Base-by-base conservation (phyloP, 2,888 invertebrate genomes). In the Oligia strigilis region DNA sequence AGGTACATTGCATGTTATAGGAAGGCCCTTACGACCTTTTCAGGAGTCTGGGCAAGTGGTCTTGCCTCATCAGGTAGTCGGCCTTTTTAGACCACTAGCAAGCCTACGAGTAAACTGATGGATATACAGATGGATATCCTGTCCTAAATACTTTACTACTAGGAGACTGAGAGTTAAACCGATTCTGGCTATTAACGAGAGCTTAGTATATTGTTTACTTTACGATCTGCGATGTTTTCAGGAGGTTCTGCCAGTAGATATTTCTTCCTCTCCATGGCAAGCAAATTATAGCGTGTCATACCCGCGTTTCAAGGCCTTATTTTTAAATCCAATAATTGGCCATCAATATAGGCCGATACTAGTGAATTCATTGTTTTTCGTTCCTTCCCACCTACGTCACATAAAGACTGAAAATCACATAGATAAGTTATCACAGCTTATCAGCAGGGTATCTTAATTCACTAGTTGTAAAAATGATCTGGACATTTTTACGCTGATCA, bases 351-450 rank as follows among this genome's bases (percentile, higher is more conserved):
- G 46, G 46, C 46, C 13, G 13, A 46, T 46, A 46, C 46, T 46
- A 46, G 46, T 11, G 0, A 46, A 46, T 2, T 46, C 11, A 46
- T 13, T 46, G 46, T 46, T 13, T 46, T 46, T 49, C 49, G 4
- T 49, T 49, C 13, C 0, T 52, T 36, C 60, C 58, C 3, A 1
- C 29, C 17, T 23, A n/a, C 19, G 43, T 60, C 65, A 78, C 9
- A 8, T 43, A 4, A 66, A 23, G 14, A 17, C 6, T 36, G 58
- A 78, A 66, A 83, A 60, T 29, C 17, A 46, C 2, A 52, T 5
- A 67, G 84, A 83, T 83, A 70, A 29, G 60, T 23, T 60, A 70
- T 67, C 66, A 76, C n/a, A 55, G 1, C n/a, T 82, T 75, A 83
- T 83, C 65, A 46, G 11, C 19, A 0, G 6, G 13, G 36, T 81